Evolutionary conservation across 1,140 invertebrate species (phyloP).

Genomic region (Mesaphorura yosii): DNA sequence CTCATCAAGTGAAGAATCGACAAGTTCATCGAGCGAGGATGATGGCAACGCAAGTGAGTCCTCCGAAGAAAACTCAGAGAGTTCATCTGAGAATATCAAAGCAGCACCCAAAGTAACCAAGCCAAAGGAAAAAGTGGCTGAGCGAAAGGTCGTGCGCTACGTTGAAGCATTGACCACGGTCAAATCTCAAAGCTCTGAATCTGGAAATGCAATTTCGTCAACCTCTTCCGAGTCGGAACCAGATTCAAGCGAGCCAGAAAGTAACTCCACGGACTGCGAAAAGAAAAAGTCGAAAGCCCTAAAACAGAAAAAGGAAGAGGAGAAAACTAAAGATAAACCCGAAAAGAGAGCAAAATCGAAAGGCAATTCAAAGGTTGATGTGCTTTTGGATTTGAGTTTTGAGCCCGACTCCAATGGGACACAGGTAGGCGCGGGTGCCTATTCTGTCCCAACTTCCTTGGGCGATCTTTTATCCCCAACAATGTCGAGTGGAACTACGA

Average conservation of each 20-base stretch:
- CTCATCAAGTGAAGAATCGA: slow-evolving; percentile 2
- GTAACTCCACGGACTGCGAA: too few species aligned
- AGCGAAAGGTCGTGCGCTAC: slow-evolving; percentile 17
- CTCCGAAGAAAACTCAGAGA: background rate
- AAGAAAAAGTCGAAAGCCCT: too few species aligned
- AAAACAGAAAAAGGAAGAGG: too few species aligned
- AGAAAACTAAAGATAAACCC: slow-evolving; percentile 35
- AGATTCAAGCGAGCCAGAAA: too few species aligned
- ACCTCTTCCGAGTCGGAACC: slow-evolving; percentile 1
- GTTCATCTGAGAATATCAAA: background rate
- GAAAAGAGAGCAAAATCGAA: slow-evolving; percentile 31
- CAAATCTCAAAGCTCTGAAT: background rate
- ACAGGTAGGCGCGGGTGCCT: too few species aligned
- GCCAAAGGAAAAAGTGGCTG: slow-evolving; percentile 1
- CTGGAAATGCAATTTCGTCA: background rate
- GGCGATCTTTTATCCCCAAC: too few species aligned
- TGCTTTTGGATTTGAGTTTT: slow-evolving; percentile 67
- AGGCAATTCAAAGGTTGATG: slow-evolving; percentile 56
- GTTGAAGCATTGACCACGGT: background rate
- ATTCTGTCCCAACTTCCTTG: too few species aligned
- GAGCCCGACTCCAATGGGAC: background rate
- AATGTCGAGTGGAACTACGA: too few species aligned
- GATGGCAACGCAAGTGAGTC: background rate
- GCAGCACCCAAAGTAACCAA: slow-evolving; percentile 6
- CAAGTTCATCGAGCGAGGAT: slow-evolving; percentile 4